These are phyloP conservation scores for Rhagonycha fulva DNA, from an alignment of 2,888 invertebrate genomes.

Conservation along the genomic window DNA sequence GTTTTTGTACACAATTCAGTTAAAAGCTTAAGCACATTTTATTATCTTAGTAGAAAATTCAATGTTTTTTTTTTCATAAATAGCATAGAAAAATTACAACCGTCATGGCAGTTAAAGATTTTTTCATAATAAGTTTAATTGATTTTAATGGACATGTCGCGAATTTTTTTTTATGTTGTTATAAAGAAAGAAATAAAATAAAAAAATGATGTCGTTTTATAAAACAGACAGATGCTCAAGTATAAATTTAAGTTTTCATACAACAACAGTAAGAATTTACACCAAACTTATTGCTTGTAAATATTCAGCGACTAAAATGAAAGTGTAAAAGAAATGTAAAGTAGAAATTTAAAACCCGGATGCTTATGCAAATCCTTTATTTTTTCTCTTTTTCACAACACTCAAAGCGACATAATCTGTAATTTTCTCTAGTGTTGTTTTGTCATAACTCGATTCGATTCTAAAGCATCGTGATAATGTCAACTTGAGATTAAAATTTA, in stretches of 20 bases:
- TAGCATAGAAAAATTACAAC: background rate
- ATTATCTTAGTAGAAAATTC: background rate
- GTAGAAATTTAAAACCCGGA: slow-evolving; percentile 22
- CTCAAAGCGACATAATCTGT: slow-evolving; percentile 19
- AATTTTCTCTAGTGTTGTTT: slow-evolving; percentile 19
- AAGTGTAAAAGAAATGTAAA: slow-evolving; percentile 28
- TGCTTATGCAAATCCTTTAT: slow-evolving; percentile 26
- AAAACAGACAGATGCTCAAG: slow-evolving; percentile 11
- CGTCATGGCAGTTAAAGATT: background rate
- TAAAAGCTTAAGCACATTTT: background rate
- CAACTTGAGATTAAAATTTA: slow-evolving; percentile 5
- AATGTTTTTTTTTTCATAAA: background rate
- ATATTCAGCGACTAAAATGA: slow-evolving; percentile 27
- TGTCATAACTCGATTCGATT: slow-evolving; percentile 11
- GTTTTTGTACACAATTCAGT: background rate
- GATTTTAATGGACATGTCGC: slow-evolving; percentile 17
- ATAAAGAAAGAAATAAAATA: background rate
- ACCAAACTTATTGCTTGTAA: slow-evolving; percentile 29
- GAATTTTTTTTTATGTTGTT: slow-evolving; percentile 2
- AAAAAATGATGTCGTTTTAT: slow-evolving; percentile 5
- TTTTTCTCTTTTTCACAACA: slow-evolving; percentile 12
- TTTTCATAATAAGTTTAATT: slow-evolving; percentile 15
- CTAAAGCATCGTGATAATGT: background rate
- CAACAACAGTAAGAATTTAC: slow-evolving; percentile 25
- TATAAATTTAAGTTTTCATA: slow-evolving; percentile 23